These are phyloP conservation scores for Diorhabda sublineata DNA, from an alignment of 1,140 invertebrate species.

Conservation along the genomic window DNA sequence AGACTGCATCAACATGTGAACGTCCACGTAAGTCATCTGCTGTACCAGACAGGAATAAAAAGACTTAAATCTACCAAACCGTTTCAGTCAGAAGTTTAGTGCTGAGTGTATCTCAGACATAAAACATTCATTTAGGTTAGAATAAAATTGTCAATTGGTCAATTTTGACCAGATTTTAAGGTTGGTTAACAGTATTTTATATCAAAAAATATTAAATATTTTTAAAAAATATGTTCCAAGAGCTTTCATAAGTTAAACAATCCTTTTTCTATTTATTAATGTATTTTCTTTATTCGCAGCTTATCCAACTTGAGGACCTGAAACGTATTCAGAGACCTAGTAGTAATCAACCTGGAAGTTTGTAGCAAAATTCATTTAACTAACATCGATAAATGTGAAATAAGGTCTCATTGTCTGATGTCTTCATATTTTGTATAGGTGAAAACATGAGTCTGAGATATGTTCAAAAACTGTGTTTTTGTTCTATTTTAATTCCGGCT, in stretches of 20 bases:
- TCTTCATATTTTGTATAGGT: constrained; percentile 14
- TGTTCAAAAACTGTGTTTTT: background rate
- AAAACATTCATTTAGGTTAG: background rate
- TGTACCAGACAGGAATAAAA: too few species aligned
- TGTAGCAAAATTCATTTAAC: constrained; percentile 26
- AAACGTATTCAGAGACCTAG: constrained; percentile 36
- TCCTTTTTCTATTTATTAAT: background rate
- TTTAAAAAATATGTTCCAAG: too few species aligned
- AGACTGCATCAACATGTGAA: too few species aligned
- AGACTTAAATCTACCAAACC: too few species aligned
- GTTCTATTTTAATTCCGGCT: background rate
- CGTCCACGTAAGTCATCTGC: too few species aligned
- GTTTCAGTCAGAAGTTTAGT: too few species aligned
- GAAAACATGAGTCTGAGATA: constrained; percentile 18
- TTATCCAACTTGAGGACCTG: constrained; percentile 65
- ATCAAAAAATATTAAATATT: too few species aligned
- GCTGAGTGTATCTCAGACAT: background rate
- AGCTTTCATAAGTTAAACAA: too few species aligned
- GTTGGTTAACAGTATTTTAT: too few species aligned
- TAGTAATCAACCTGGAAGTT: constrained; percentile 33
- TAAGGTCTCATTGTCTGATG: background rate
- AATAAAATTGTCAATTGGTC: constrained; percentile 3
- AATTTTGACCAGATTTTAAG: background rate
- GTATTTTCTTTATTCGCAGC: constrained; percentile 41
- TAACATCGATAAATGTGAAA: background rate